Base-by-base conservation (phyloP, 2,888 invertebrate genomes). In the Eupithecia exiguata region DNA sequence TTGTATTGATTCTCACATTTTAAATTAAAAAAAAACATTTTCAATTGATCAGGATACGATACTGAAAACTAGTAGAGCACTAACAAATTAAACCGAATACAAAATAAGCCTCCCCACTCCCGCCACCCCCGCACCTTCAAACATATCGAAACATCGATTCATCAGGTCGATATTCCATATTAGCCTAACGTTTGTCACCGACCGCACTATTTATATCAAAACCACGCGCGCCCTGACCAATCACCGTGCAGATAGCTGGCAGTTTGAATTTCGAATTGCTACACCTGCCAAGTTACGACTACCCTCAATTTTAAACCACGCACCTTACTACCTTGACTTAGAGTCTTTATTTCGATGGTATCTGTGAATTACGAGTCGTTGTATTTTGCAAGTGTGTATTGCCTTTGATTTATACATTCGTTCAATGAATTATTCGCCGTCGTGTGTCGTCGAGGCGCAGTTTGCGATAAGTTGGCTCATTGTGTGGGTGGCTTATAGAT, bases 141-240 rank as follows among this genome's bases (percentile, higher is more conserved):
- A 68, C 65, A 69, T 65, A 78, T 78, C 65, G 74, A 74, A 69
- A 70, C 58, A 62, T 79, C 84, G 77, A 89, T 88, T 82, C 84
- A 84, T 88, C 85, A 86, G 84, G 84, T 78, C 84, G 75, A 85
- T 86, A 87, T 87, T 91, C 91, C 91, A 91, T 86, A 88, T 85
- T 88, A 89, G 81, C 77, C 88, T 74, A 88, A 81, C 90, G 84
- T 82, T 86, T 81, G 84, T 86, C 86, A 81, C 87, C 82, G 85
- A 92, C 93, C 93, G 84, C 93, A 91, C 93, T 91, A 93, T 93
- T 93, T 92, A 91, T 93, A 92, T 91, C 91, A 85, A 85, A 85
- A 88, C 90, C 91, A 88, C 88, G 85, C 89, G 90, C 88, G 89
- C 90, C 88, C 93, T 89, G 92, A 91, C 93, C 93, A 92, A 94